Evolutionary conservation across 2,888 invertebrate species (phyloP).

Genomic region (Nephrotoma flavescens): DNA sequence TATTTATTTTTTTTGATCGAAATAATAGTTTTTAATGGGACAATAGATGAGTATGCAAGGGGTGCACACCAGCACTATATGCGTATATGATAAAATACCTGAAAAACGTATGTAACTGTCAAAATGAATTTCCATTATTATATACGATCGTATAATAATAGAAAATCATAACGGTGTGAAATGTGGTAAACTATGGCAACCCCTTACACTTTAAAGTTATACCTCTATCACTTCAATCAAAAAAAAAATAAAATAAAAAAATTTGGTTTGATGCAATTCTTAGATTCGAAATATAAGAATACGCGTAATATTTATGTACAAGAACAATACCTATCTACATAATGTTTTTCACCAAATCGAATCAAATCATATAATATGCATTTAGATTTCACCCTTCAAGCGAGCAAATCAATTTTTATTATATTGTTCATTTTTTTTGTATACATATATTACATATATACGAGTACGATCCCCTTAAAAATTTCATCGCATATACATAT

Average conservation of each 20-base stretch:
- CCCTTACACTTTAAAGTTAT: background rate
- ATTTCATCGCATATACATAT: background rate
- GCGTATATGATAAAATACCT: background rate
- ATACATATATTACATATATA: background rate
- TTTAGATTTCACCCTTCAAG: background rate
- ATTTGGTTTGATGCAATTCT: background rate
- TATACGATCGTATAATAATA: background rate
- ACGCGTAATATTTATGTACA: background rate
- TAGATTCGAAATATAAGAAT: background rate
- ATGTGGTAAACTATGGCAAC: background rate
- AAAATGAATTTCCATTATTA: background rate
- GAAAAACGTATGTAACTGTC: background rate
- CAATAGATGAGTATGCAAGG: background rate
- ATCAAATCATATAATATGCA: background rate
- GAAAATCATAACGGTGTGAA: constrained; percentile 2
- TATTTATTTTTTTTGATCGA: background rate
- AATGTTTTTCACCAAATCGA: background rate
- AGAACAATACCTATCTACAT: background rate
- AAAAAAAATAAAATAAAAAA: background rate
- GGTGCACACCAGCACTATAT: background rate
- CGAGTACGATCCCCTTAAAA: background rate
- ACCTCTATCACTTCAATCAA: constrained; percentile 2
- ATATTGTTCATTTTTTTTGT: background rate
- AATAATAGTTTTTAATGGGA: background rate
- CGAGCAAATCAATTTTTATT: background rate